Evolutionary conservation across 1,140 invertebrate genomes (phyloP), one percentile per base, ranked within the genome.

Genomic region (Bombus sylvicola): DNA sequence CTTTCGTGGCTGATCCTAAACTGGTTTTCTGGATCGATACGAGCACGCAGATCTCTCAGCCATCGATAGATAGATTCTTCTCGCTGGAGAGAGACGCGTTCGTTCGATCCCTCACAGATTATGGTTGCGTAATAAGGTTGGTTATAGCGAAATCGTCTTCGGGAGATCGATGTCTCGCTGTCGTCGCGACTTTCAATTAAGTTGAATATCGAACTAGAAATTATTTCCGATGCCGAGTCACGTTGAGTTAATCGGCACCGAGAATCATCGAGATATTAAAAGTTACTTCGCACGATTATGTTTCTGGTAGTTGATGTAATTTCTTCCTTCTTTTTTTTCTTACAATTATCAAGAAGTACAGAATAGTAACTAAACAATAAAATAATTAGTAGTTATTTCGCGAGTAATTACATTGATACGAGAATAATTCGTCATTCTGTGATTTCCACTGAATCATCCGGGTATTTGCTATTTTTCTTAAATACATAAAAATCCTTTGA

Each of bases 11-110:
- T 53, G 73, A 88, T 87, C 81, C 89, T 90, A 91, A 91, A 91
- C 89, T 90, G 89, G 89, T 91, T 91, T 83, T 85, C 62, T 78
- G 37, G 64, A 90, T 90, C 80, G 68, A 86, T 75, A 69, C 80
- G 76, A 64, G 57, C 37, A 76, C 41, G 78, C 73, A 57, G 73
- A 85, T 77, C 78, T 69, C 57, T 69, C 39, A 39, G 34, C 69
- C 73, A 88, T 88, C 87, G 78, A 89, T 86, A 89, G 78, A 88
- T 88, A 71, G 74, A 73, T 62, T 62, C 28, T 66, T 57, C 28
- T 39, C 28, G 31, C 43, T 39, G 28, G 28, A 39, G 73, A 66
- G 80, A 79, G 71, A 68, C 39, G 31, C 18, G 15, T 6, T 31
- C 71, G 71, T 75, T 85, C 66, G 43, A 73, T 85, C 76, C 34